Evolutionary conservation across 1,140 invertebrate species (phyloP), one percentile per base, ranked within the genome.

Genomic region (Diorhabda sublineata): DNA sequence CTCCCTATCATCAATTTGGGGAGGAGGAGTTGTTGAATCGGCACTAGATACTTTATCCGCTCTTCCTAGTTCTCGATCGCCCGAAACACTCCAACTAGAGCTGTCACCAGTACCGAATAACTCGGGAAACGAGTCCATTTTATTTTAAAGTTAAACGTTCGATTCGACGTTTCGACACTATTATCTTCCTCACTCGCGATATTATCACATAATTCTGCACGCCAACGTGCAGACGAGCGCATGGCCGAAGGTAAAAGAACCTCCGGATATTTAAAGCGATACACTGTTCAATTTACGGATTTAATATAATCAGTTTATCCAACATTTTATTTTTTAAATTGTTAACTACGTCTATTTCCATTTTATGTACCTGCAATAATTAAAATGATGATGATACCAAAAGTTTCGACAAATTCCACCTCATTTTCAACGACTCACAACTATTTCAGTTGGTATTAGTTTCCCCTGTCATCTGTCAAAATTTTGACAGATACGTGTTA

Each of bases 61-160:
- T 44, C 71, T 70, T 42, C 65, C 58, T 58, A 69, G 67, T 45
- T 75, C 76, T 44, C 76, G 69, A 56, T 64, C 70, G 52, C 72
- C 74, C 43, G 69, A 67, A 45, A 69, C 72, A 42, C 73, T 67
- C 77, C 75, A 78, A 71, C 64, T 76, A 75, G 75, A 78, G 70
- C 64, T 76, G 72, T 78, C 76, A 61, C 75, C 70, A 9, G 66
- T 73, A 72, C 63, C 72, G 73, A 78, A 80, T 66, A 78, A 73
- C 71, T 80, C 79, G 71, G 77, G 77, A 75, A 81, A 80, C 71
- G 76, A 76, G 75, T 81, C 79, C 80, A 80, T 81, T 71, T 71
- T 79, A 75, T 68, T 71, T 68, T 26, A 61, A 63, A 57, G 68
- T 73, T 74, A 72, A 77, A 74, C 75, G 76, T 79, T 77, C 77